phyloP scores from a whole-genome alignment of 1,140 invertebrate species.

The Aphelinus atriplicis region DNA sequence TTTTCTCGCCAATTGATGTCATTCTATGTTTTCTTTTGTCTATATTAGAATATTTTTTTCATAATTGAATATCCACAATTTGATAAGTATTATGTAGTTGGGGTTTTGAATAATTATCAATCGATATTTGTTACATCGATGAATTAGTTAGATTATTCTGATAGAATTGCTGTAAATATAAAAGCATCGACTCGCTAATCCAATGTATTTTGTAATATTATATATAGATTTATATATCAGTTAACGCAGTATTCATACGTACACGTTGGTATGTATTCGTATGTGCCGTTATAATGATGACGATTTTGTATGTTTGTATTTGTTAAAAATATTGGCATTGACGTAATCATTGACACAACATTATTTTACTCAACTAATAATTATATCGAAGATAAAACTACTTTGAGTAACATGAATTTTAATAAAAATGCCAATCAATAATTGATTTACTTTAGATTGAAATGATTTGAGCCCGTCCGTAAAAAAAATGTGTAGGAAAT shows the following conservation, averaged over 20 bases:
- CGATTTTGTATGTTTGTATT: conserved; percentile 18
- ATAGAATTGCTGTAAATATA: conserved; percentile 34
- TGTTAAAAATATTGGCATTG: conserved; percentile 19
- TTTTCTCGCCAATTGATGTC: too few relatives aligned
- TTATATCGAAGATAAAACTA: conserved; percentile 11
- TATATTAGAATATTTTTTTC: background rate
- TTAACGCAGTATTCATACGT: conserved; percentile 36
- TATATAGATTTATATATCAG: conserved; percentile 32
- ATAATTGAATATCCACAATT: conserved; percentile 19
- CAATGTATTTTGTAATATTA: conserved; percentile 37
- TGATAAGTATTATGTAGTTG: conserved; percentile 21
- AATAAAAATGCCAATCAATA: background rate
- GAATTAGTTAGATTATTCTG: conserved; percentile 7
- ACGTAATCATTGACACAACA: background rate
- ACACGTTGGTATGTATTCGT: conserved; percentile 41
- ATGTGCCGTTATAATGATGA: conserved; percentile 28
- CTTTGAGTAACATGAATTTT: conserved; percentile 2
- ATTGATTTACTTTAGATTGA: too few relatives aligned
- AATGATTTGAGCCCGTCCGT: too few relatives aligned
- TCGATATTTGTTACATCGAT: conserved; percentile 1
- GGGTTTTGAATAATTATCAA: conserved; percentile 12
- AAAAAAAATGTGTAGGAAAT: too few relatives aligned
- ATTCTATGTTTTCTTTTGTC: background rate
- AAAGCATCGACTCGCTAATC: conserved; percentile 24
- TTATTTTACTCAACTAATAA: conserved; percentile 21